Conservation (phyloP, 2,797 vertebrate genomes). For the Perodicticus potto region DNA sequence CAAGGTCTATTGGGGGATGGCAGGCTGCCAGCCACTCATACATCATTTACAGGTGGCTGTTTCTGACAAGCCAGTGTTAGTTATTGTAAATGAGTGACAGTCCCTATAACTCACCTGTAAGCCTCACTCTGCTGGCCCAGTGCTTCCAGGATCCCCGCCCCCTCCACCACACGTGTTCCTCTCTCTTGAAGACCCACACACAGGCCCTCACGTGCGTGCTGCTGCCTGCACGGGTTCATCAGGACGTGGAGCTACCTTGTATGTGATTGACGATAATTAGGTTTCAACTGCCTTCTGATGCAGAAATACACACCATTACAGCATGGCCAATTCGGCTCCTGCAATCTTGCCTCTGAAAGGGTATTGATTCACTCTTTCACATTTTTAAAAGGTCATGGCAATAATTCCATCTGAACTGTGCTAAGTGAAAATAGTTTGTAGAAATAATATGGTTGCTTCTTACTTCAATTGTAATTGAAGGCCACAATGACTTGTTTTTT, state of each 20-base stretch:
- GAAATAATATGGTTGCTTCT: slow-evolving; percentile 86
- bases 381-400: slow-evolving; percentile 91
- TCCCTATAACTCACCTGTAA: slow-evolving; percentile 84
- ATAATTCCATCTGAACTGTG: slow-evolving; percentile 89
- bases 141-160: neutral
- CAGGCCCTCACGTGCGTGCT: neutral
- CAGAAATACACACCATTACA: slow-evolving; percentile 86
- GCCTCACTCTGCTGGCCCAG: neutral
- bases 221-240: slow-evolving; percentile 74
- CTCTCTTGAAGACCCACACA: neutral
- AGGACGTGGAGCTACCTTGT: slow-evolving; percentile 72
- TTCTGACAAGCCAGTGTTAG: slow-evolving; percentile 84
- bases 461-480: slow-evolving; percentile 86
- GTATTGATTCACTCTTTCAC: slow-evolving; percentile 87
- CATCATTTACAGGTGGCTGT: slow-evolving; percentile 81
- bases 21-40: slow-evolving; percentile 80
- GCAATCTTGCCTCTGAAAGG: slow-evolving; percentile 84
- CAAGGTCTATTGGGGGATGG: slow-evolving; percentile 81
- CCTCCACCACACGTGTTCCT: neutral
- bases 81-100: slow-evolving; percentile 82
- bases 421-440: slow-evolving; percentile 90
- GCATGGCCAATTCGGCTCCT: slow-evolving; percentile 82
- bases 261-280: slow-evolving; percentile 90
- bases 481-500: slow-evolving; percentile 72
- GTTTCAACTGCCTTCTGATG: slow-evolving; percentile 89